Conservation (phyloP, 2,888 invertebrate species). For the Catocala nupta region DNA sequence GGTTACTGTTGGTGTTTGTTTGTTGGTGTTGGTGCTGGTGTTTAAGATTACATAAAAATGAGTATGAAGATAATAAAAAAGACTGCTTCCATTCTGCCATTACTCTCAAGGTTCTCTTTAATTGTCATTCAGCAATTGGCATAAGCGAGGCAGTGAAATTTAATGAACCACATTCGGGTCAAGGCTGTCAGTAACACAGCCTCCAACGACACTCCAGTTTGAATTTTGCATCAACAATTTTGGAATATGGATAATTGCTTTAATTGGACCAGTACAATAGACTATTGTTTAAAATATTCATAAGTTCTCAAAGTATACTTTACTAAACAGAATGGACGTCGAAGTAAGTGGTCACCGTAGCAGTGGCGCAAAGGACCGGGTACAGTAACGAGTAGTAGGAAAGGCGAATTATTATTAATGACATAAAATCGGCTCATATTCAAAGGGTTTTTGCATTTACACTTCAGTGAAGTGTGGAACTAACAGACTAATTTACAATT, state of each 20-base stretch:
- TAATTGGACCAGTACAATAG: slow-evolving; percentile 38
- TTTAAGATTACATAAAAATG: slow-evolving; percentile 57
- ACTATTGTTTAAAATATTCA: slow-evolving; percentile 38
- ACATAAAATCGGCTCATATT: neutral
- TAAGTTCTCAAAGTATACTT: slow-evolving; percentile 17
- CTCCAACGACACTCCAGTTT: slow-evolving; percentile 44
- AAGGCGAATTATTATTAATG: neutral
- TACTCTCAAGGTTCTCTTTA: slow-evolving; percentile 70
- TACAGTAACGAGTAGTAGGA: neutral
- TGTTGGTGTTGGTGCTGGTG: neutral
- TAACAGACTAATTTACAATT: slow-evolving; percentile 38
- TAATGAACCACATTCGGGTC: slow-evolving; percentile 78
- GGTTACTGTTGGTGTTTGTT: neutral
- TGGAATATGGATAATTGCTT: slow-evolving; percentile 42
- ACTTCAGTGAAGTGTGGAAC: slow-evolving; percentile 11
- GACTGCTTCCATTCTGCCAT: slow-evolving; percentile 61
- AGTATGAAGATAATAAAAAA: slow-evolving; percentile 66
- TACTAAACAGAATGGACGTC: slow-evolving; percentile 9
- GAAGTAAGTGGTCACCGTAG: neutral
- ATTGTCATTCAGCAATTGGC: slow-evolving; percentile 77
- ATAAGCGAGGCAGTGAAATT: slow-evolving; percentile 76
- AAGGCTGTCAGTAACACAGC: slow-evolving; percentile 66
- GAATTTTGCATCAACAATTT: slow-evolving; percentile 52
- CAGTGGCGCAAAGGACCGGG: neutral
- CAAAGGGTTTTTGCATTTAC: neutral